Conservation (phyloP, 2,888 invertebrate genomes). For the Agrotis ipsilon region DNA sequence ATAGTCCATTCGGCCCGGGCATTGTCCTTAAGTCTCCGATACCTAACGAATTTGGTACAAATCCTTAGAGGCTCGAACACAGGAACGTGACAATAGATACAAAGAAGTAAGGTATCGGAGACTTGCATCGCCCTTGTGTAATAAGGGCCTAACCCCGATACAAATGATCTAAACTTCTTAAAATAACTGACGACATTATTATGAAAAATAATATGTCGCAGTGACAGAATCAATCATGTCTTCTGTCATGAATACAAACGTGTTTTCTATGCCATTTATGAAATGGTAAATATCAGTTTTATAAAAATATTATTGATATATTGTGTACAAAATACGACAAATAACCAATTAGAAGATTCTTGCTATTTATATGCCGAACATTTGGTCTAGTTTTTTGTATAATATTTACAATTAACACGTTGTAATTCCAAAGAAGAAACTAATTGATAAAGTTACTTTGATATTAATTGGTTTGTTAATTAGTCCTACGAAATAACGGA, state of each 20-base stretch:
- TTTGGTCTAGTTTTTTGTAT: conserved; percentile 39
- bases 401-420: conserved; percentile 18
- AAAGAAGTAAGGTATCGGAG: no score
- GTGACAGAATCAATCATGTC: conserved; percentile 27
- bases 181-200: not conserved
- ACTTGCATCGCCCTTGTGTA: no score
- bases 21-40: no score
- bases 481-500: conserved; percentile 8
- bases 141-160: no score
- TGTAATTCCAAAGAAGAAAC: not conserved
- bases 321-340: not conserved
- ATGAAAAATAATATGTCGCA: conserved; percentile 28
- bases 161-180: not conserved
- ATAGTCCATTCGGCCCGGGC: no score
- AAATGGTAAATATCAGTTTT: conserved; percentile 26
- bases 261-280: conserved; percentile 42
- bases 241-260: conserved; percentile 36
- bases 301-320: conserved; percentile 39
- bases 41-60: no score
- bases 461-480: conserved; percentile 33
- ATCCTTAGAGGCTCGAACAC: no score
- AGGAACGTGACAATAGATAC: no score
- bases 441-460: conserved; percentile 11
- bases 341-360: not conserved
- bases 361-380: conserved; percentile 8